Base-by-base conservation (phyloP, 1,140 invertebrate genomes). In the Triops longicaudatus region DNA sequence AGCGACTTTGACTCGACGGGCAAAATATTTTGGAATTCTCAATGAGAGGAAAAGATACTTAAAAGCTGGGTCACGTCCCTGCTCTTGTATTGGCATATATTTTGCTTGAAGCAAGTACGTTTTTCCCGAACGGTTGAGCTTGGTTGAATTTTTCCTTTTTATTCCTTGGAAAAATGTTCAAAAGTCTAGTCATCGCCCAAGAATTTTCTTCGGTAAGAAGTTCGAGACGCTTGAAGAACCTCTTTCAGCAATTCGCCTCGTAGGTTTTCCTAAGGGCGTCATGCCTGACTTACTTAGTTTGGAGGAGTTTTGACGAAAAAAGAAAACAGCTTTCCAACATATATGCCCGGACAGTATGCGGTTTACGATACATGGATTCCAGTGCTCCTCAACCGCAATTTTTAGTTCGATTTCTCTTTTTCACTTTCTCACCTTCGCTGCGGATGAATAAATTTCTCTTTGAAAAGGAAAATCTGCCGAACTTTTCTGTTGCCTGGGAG, bases 251-350 rank as follows among this genome's bases (percentile, higher is more conserved):
- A 63, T 63, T 10, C 14, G 50, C 50, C 50, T 63, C 17, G 50
- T 63, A 63, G 50, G 50, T 63, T 63, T 63, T 63, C 50, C 50
- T 63, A 63, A 63, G 50, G 50, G 50, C 50, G 50, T 63, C 50
- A 63, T 63, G 50, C 50, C 50, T 63, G 50, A 22, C 50, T 63
- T 63, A 63, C 22, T 63, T 17, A 63, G n/a, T 63, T n/a, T n/a
- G 50, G 22, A 63, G 14, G 22, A 63, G 6, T 5, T n/a, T 63
- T 5, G 10, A 22, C 10, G 22, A 63, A 63, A n/a, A 63, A 63
- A 63, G 44, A 63, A 63, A 63, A 63, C 50, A 63, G 14, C 22
- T 22, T 63, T 63, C 4, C 10, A 63, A 63, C 50, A 63, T 63
- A 7, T 63, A 22, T 22, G 22, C 22, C 17, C 50, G 14, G 17